A percentile compares a stretch with the other conserved stretches of the same genome.
Evolutionary conservation across 2,797 vertebrate genomes (phyloP).

Genomic region (Eulemur albifrons): DNA sequence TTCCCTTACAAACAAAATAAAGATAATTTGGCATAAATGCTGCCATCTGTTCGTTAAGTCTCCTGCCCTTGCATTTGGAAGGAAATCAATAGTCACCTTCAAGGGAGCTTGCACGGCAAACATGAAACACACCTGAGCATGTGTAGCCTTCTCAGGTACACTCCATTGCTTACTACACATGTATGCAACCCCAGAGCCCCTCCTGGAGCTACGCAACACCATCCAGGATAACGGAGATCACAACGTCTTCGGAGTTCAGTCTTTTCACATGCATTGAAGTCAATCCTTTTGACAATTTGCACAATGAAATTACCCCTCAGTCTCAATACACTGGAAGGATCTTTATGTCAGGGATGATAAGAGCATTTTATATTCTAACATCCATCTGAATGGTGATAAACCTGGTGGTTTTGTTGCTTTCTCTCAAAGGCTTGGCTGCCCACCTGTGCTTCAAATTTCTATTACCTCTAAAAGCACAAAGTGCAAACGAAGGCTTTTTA

Average conservation of each 20-base stretch:
- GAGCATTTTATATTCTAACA: neutral
- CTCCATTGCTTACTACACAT: accelerated
- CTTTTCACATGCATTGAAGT: neutral
- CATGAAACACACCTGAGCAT: neutral
- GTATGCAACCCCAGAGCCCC: accelerated
- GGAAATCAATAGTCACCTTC: neutral
- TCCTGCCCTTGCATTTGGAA: neutral
- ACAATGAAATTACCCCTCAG: neutral
- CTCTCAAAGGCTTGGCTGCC: neutral
- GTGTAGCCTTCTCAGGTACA: neutral
- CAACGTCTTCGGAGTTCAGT: neutral
- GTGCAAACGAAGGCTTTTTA: neutral
- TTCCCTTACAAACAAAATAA: neutral
- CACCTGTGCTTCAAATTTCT: neutral
- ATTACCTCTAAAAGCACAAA: neutral
- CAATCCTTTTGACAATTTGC: neutral
- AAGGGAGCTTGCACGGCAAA: neutral
- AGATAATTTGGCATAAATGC: neutral
- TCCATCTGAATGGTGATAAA: neutral
- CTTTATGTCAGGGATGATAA: neutral
- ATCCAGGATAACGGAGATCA: neutral
- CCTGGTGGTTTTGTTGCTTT: neutral
- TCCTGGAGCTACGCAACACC: neutral
- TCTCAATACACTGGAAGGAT: neutral
- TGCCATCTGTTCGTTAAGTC: neutral